Evolutionary conservation across 2,888 invertebrate species (phyloP).

Genomic region (Acleris cristana): DNA sequence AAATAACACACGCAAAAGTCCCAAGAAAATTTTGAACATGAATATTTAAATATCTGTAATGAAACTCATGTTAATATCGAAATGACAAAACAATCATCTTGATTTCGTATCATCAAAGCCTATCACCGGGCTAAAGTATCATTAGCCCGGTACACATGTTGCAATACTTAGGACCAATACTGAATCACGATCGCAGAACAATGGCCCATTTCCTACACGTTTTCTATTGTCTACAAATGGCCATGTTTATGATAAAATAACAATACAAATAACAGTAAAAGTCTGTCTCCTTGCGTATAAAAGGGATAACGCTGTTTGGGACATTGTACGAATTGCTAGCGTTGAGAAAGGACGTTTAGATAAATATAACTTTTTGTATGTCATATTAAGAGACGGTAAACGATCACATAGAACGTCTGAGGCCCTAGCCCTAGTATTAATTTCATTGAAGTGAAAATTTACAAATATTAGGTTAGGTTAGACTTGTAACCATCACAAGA

Average conservation of each 20-base stretch:
- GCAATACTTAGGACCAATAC: slow-evolving; percentile 42
- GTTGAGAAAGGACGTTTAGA: too few species aligned
- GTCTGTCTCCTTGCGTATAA: slow-evolving; percentile 22
- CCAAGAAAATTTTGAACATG: too few species aligned
- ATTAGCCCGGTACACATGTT: slow-evolving; percentile 34
- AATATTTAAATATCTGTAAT: neutral
- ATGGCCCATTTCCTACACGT: slow-evolving; percentile 47
- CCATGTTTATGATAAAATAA: slow-evolving; percentile 39
- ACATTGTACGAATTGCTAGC: slow-evolving; percentile 1
- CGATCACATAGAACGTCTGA: too few species aligned
- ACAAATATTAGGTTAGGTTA: too few species aligned
- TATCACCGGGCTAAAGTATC: slow-evolving; percentile 40
- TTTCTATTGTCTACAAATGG: slow-evolving; percentile 45
- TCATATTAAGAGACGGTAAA: too few species aligned
- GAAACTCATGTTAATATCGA: neutral
- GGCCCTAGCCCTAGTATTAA: too few species aligned
- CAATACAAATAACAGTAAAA: slow-evolving; percentile 39
- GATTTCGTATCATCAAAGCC: slow-evolving; percentile 12
- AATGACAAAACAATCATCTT: neutral
- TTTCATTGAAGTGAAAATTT: too few species aligned
- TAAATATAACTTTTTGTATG: too few species aligned
- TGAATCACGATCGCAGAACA: slow-evolving; percentile 53
- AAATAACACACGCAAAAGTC: too few species aligned
- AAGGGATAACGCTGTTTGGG: slow-evolving; percentile 24
- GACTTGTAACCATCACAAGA: too few species aligned